Percentiles rank a stretch among this genome's conserved stretches.
Evolutionary conservation across 2,888 invertebrate genomes (phyloP).

Genomic region (Aphrophora alni): DNA sequence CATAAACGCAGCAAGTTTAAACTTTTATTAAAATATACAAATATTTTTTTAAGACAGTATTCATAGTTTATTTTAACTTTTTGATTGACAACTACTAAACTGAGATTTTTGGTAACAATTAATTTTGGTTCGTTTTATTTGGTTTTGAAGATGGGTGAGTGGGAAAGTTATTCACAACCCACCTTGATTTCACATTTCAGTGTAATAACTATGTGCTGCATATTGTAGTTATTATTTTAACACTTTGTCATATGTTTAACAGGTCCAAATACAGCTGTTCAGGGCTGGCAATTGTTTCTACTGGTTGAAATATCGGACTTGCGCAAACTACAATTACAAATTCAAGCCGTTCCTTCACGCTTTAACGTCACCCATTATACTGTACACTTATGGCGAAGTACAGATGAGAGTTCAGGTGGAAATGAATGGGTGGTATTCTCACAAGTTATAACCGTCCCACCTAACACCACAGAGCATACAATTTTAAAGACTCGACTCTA

Average conservation of each 20-base stretch:
- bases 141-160: too few species aligned
- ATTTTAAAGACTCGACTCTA: conserved; percentile 15
- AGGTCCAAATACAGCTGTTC: not conserved
- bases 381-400: conserved; percentile 36
- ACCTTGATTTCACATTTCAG: too few species aligned
- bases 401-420: conserved; percentile 27
- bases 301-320: conserved; percentile 46
- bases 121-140: too few species aligned
- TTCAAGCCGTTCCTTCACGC: conserved; percentile 39
- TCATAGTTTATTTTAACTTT: too few species aligned
- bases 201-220: too few species aligned
- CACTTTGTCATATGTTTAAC: not conserved
- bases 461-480: conserved; percentile 11
- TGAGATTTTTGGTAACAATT: too few species aligned
- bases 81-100: too few species aligned
- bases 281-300: conserved; percentile 45
- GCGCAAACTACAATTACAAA: conserved; percentile 40
- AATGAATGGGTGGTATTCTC: conserved; percentile 34
- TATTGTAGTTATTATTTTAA: too few species aligned
- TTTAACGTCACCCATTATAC: conserved; percentile 37
- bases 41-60: too few species aligned
- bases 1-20: too few species aligned
- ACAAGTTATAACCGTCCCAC: not conserved
- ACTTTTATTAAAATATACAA: too few species aligned
- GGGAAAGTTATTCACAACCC: too few species aligned